Evolutionary conservation across 2,797 vertebrate species (phyloP).

Genomic region (Chelidonichthys spinosus): DNA sequence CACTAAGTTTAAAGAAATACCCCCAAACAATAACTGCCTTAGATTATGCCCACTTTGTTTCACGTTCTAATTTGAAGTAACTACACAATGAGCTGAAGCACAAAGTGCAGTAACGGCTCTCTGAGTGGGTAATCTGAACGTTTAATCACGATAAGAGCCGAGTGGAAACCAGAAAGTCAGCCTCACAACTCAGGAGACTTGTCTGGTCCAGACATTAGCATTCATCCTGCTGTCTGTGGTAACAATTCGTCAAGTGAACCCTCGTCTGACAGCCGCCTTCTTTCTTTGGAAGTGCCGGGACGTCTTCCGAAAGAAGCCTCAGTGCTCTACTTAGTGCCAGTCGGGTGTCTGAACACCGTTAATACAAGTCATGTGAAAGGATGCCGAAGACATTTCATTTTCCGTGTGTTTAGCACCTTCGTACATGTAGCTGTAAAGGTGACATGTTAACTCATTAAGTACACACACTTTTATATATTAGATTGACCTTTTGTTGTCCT

Average conservation of each 20-base stretch:
- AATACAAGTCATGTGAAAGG: slow-evolving; percentile 17
- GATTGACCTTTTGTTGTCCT: background rate
- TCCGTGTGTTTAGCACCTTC: slow-evolving; percentile 24
- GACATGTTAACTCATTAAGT: background rate
- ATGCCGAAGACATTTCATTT: slow-evolving; percentile 28
- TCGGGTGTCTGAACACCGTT: slow-evolving; percentile 34
- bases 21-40: background rate
- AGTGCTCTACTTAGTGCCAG: slow-evolving; percentile 11
- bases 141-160: slow-evolving; percentile 17
- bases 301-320: slow-evolving; percentile 38
- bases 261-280: slow-evolving; percentile 51
- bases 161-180: slow-evolving; percentile 15
- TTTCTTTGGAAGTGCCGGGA: slow-evolving; percentile 40
- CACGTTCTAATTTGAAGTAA: background rate
- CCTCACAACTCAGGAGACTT: background rate
- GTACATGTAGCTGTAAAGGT: background rate
- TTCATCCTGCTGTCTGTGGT: slow-evolving; percentile 48
- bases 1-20: too few species aligned
- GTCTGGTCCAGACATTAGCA: slow-evolving; percentile 46
- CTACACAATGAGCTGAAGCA: background rate
- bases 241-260: slow-evolving; percentile 61
- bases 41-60: background rate
- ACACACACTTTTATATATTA: background rate
- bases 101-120: background rate
- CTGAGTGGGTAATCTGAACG: background rate